Evolutionary conservation across 2,797 vertebrate genomes (phyloP).

Genomic region (Capromys pilorides): DNA sequence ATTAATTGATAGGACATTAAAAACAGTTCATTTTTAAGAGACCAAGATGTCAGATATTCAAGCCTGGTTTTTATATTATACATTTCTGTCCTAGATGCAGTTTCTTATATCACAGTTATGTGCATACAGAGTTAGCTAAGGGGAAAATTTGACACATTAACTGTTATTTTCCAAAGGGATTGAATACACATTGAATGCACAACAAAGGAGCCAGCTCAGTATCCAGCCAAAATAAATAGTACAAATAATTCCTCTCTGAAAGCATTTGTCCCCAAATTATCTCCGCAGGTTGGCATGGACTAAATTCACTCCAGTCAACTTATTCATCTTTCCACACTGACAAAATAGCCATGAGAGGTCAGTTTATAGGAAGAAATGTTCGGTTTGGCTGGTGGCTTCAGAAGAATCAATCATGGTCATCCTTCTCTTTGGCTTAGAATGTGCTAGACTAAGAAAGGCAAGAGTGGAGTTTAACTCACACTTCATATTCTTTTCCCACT

Average conservation of each 20-base stretch:
- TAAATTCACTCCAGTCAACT: not conserved
- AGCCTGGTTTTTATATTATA: too few species aligned
- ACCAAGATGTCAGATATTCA: too few species aligned
- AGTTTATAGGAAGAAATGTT: not conserved
- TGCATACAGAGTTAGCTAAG: too few species aligned
- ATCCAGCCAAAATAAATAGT: not conserved
- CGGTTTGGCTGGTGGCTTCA: not conserved
- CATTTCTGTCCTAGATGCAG: too few species aligned
- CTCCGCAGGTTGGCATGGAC: not conserved
- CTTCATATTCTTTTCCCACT: not conserved
- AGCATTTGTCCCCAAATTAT: not conserved
- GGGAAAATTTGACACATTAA: too few species aligned
- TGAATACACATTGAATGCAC: not conserved
- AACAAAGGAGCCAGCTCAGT: not conserved
- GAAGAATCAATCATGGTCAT: too few species aligned
- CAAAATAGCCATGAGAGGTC: not conserved
- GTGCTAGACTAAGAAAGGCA: not conserved
- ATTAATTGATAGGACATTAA: too few species aligned
- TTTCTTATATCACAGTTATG: too few species aligned
- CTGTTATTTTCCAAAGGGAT: not conserved
- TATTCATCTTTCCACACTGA: not conserved
- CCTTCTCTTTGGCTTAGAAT: not conserved
- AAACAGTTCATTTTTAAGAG: too few species aligned
- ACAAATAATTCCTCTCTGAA: slow-evolving; percentile 28
- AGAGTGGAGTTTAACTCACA: not conserved